Evolutionary conservation across 2,888 invertebrate species (phyloP), one percentile per base, ranked within the genome.

Genomic region (Trissonchulus latispiculum): DNA sequence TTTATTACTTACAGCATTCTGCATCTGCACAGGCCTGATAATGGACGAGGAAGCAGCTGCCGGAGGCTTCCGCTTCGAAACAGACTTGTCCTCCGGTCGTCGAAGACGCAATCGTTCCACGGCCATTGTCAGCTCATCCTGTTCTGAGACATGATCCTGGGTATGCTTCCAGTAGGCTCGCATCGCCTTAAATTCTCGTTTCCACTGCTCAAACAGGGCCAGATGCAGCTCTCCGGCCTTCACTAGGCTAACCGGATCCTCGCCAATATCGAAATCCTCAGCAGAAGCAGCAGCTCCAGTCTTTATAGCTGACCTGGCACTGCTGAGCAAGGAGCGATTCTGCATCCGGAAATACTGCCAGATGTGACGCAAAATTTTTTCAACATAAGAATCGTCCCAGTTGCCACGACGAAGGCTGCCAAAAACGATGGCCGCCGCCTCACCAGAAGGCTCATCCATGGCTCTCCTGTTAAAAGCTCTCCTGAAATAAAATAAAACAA

Each of bases 41-140:
- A n/a, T n/a, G n/a, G n/a, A n/a, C n/a, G n/a, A n/a, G n/a, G n/a
- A n/a, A n/a, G n/a, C n/a, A n/a, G n/a, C n/a, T n/a, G n/a, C n/a
- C n/a, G n/a, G n/a, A n/a, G n/a, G n/a, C n/a, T n/a, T n/a, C n/a
- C n/a, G n/a, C n/a, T n/a, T n/a, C n/a, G n/a, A n/a, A n/a, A n/a
- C n/a, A n/a, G n/a, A n/a, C n/a, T n/a, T n/a, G n/a, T n/a, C n/a
- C n/a, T n/a, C n/a, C n/a, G n/a, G n/a, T n/a, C n/a, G n/a, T n/a
- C n/a, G n/a, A n/a, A n/a, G n/a, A n/a, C n/a, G n/a, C 72, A 89
- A 80, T 72, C 90, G 84, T 76, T 87, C 86, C 79, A 88, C 89
- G 61, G 89, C 89, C 88, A 90, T 90, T 78, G 88, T 87, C 66
- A 91, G 81, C 83, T 91, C 91, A 83, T 91, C 91, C 74, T 88